Evolutionary conservation across 23 tunicate genomes (phyloP).

Genomic region (Trididemnum clinides): DNA sequence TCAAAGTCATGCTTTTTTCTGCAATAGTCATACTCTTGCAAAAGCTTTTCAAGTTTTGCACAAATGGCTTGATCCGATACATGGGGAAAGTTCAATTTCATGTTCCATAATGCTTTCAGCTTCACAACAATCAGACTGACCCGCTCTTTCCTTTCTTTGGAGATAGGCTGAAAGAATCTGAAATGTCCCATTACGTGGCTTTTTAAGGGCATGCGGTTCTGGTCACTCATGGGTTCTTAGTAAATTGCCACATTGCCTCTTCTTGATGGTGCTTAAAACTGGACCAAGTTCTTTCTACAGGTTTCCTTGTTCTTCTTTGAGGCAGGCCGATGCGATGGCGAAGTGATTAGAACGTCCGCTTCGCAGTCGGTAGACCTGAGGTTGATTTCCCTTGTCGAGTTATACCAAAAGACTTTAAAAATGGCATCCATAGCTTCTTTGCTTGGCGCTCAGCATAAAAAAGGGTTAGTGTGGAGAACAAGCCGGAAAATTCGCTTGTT

Average conservation of each 20-base stretch:
- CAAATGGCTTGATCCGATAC: slow-evolving; percentile 13
- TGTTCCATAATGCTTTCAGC: slow-evolving; percentile 21
- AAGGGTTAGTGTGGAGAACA: too few relatives aligned
- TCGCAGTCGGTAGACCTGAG: too few relatives aligned
- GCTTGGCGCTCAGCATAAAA: too few relatives aligned
- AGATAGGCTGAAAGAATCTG: neutral
- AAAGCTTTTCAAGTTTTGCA: slow-evolving; percentile 1
- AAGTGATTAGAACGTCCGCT: too few relatives aligned
- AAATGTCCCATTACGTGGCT: slow-evolving; percentile 14
- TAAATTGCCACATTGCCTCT: slow-evolving; percentile 12
- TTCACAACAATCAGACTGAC: slow-evolving; percentile 1
- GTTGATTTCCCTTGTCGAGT: too few relatives aligned
- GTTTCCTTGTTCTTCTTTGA: neutral
- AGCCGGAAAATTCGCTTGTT: too few relatives aligned
- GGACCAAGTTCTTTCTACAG: neutral
- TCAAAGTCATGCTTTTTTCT: slow-evolving; percentile 6
- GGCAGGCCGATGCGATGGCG: too few relatives aligned
- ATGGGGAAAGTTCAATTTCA: slow-evolving; percentile 5
- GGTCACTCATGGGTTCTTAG: neutral
- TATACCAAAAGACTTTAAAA: too few relatives aligned
- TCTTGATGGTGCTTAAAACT: neutral
- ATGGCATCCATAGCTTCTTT: too few relatives aligned
- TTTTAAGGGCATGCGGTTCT: neutral
- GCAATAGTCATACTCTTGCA: neutral
- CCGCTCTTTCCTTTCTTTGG: neutral